Percentiles rank a stretch among this genome's conserved stretches.
These are phyloP conservation scores for Drosophila albomicans DNA, from an alignment of 1,140 invertebrate species.

Conservation along the genomic window DNA sequence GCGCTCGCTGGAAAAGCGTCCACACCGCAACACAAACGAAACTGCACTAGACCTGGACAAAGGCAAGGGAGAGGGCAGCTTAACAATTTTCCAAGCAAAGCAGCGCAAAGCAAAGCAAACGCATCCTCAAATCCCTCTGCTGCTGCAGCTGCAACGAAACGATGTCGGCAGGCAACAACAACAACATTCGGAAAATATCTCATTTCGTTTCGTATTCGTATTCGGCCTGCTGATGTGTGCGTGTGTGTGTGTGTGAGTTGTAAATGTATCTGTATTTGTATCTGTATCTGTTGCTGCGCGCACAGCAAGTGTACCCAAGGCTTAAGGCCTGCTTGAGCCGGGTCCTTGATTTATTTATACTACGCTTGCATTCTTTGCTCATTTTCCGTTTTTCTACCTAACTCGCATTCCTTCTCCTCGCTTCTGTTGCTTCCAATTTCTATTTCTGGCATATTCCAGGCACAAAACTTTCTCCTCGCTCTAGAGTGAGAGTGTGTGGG, in stretches of 20 bases:
- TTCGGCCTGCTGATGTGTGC: conserved; percentile 21
- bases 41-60: conserved; percentile 63
- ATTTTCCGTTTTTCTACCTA: conserved; percentile 68
- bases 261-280: conserved; percentile 24
- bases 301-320: conserved; percentile 74
- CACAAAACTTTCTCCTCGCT: conserved; percentile 68
- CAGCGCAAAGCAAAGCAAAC: conserved; percentile 34
- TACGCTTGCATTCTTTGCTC: conserved; percentile 49
- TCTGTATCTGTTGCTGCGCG: conserved; percentile 64
- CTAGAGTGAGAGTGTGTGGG: conserved; percentile 27
- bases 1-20: conserved; percentile 67
- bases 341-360: conserved; percentile 81
- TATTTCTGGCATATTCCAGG: conserved; percentile 53
- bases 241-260: neutral
- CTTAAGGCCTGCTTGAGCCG: conserved; percentile 56
- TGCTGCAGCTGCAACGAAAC: conserved; percentile 61
- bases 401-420: conserved; percentile 28
- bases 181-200: conserved; percentile 40
- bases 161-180: conserved; percentile 20
- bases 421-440: conserved; percentile 11
- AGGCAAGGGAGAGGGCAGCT: conserved; percentile 39
- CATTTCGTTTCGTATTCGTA: conserved; percentile 22
- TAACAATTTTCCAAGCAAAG: conserved; percentile 59
- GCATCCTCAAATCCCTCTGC: conserved; percentile 70
- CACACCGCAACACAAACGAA: conserved; percentile 69